Evolutionary conservation across 2,888 invertebrate genomes (phyloP), one percentile per base, ranked within the genome.

Genomic region (Megamerina dolium): DNA sequence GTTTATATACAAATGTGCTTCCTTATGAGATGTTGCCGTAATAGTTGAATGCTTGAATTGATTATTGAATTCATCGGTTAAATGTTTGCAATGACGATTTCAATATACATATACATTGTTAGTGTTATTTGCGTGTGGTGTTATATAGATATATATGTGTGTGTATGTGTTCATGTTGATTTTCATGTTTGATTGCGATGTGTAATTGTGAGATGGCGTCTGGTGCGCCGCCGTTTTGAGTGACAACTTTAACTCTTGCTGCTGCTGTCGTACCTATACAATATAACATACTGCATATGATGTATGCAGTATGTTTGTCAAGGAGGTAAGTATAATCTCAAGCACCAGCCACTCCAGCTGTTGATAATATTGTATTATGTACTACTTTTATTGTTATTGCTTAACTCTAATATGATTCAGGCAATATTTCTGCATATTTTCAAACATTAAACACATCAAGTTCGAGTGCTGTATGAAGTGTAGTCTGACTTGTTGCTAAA

Each of bases 401-500:
- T n/a, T n/a, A n/a, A n/a, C n/a, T n/a, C n/a, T n/a, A n/a, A n/a
- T n/a, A n/a, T n/a, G n/a, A n/a, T n/a, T n/a, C n/a, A n/a, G n/a
- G n/a, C n/a, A 27, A 27, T 5, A 5, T 31, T 31, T 31, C 16
- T 14, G 5, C 13, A 8, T 30, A 10, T 30, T 30, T 30, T 30
- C 9, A n/a, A n/a, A n/a, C n/a, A n/a, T n/a, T n/a, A n/a, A n/a
- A n/a, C 23, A 23, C 6, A 23, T 35, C 37, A 32, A 36, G 36
- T 30, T 6, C 23, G 35, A 36, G 40, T 45, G 40, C 45, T 40
- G n/a, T n/a, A n/a, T n/a, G 40, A 45, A 36, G 37, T 32, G 38
- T 20, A 27, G 36, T 41, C 41, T 48, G 48, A 48, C 41, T 48
- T 48, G 42, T 35, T 48, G 48, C 42, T 48, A 42, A 48, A 48